Evolutionary conservation across 2,113 vertebrate species (phyloP), one percentile per base, ranked within the genome.

Genomic region (Pyxicephalus adspersus): DNA sequence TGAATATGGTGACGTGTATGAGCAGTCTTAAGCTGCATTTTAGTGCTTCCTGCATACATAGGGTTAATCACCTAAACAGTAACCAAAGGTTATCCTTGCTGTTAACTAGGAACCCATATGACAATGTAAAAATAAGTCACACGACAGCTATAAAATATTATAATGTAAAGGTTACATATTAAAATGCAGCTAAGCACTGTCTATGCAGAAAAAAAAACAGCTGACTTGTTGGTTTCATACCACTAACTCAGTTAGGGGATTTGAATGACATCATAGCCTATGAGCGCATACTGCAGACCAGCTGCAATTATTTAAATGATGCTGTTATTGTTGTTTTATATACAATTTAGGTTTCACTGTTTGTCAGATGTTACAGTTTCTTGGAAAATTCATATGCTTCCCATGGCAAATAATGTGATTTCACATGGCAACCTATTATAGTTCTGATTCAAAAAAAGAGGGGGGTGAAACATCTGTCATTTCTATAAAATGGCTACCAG

Each of bases 221-320:
- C 90, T 91, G 89, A 88, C 87, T 92, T 88, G 89, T n/a, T 83
- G 80, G 81, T 77, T 88, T 87, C 85, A 83, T 86, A 88, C 89
- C 87, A 87, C 88, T 90, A 89, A 86, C 87, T 89, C 86, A 89
- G 89, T 83, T 85, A 85, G 88, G 89, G 88, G 89, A 90, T 91
- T 88, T 91, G 86, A 89, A 92, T 93, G 90, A 92, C 91, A 91
- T 92, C 91, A 93, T 90, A 92, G 89, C 87, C 87, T 88, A 85
- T 85, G 90, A 94, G 90, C 90, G 87, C 86, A 88, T 87, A 87
- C 83, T 89, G 85, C 87, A 88, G 87, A 87, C 89, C 92, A 93
- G 90, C 90, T 91, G 89, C 86, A 91, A 87, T 91, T 91, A 89
- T 91, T 92, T 91, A 90, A 87, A 90, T 90, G 86, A 90, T 85